Evolutionary conservation across 2,797 vertebrate genomes (phyloP), one percentile per base, ranked within the genome.

Genomic region (Fistularia commersonii): DNA sequence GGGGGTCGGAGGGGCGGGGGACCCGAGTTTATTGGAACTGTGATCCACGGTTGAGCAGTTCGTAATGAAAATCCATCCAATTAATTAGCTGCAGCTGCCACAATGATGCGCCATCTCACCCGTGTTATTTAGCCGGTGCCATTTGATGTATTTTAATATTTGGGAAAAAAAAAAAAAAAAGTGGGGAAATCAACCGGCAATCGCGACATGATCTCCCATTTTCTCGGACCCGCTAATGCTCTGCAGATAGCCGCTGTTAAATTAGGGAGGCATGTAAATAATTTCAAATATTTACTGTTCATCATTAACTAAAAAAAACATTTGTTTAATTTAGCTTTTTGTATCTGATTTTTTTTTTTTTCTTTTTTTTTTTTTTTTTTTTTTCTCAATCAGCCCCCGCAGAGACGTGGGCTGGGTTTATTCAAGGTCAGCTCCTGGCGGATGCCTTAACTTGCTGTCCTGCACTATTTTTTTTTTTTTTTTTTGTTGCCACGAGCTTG

Each of bases 11-110:
- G 23, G 23, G 23, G n/a, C n/a, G n/a, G n/a, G n/a, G n/a, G n/a
- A n/a, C n/a, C n/a, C 1, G 11, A 51, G 69, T 69, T 79, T 57
- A 76, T 69, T 68, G 44, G 54, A 72, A 79, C 1, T 51, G 72
- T 1, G 12, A 54, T 45, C n/a, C 50, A 58, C 6, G 48, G 48
- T 65, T 48, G 49, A 76, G 45, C 5, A 40, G 57, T 54, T 73
- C 60, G 44, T 61, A 72, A 76, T 72, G 66, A 76, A 73, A 77
- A 56, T 74, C 39, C 51, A 77, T 77, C 50, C 61, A 31, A 66
- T 71, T 69, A 79, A 67, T 49, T 52, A 45, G 34, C 52, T 59
- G 53, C 44, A 45, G 61, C 31, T 15, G 31, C 56, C 31, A 50
- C 35, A 62, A 61, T 66, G 61, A 75, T 59, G 61, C 45, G 60